A percentile compares a stretch with the other conserved stretches of the same genome.
Conservation (phyloP, 2,113 vertebrate species). For the Sclerurus mexicanus region DNA sequence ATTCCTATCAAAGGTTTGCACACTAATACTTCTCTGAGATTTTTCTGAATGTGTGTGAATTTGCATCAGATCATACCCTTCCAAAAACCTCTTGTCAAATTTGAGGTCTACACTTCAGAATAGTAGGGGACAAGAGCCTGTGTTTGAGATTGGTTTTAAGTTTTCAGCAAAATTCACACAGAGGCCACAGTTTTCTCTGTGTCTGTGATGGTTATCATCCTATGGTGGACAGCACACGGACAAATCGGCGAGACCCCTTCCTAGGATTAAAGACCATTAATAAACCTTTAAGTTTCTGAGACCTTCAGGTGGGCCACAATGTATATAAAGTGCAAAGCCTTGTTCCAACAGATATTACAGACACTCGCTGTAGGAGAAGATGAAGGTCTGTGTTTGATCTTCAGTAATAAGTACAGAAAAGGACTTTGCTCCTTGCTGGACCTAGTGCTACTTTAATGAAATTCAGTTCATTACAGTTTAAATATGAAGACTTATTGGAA, state of each 20-base stretch:
- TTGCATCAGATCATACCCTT: not conserved
- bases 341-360: not conserved
- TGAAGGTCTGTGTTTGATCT: not conserved
- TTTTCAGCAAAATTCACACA: not conserved
- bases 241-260: not conserved
- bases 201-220: not conserved
- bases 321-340: not conserved
- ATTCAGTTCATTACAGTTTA: not conserved
- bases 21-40: not conserved
- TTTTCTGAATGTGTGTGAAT: not conserved
- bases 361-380: not conserved
- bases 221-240: rapidly evolving
- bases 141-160: not conserved
- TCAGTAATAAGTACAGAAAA: not conserved
- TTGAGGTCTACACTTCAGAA: not conserved
- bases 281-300: not conserved
- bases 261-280: not conserved
- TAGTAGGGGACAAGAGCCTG: not conserved
- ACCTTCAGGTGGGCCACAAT: not conserved
- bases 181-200: not conserved
- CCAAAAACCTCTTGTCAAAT: not conserved
- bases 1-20: not conserved
- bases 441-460: not conserved
- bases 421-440: not conserved
- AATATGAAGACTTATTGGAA: not conserved